Conservation (phyloP, 2,888 invertebrate genomes). For the Dasypogon diadema region DNA sequence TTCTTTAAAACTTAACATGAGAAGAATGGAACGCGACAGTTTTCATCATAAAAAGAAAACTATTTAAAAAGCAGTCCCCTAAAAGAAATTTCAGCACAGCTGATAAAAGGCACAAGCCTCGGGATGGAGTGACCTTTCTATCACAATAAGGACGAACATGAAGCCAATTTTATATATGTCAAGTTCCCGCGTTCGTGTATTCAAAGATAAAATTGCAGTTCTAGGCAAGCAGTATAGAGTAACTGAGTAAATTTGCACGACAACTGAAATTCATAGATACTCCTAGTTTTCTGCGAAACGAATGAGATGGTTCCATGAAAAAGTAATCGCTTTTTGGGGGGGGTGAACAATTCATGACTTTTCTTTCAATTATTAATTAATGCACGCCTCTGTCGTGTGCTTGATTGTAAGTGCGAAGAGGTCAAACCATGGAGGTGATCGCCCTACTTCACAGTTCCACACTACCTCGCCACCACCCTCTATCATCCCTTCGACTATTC, state of each 20-base stretch:
- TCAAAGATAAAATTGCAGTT: slow-evolving; percentile 29
- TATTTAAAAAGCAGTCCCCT: too few species aligned
- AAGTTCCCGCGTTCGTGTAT: slow-evolving; percentile 2
- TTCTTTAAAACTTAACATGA: too few species aligned
- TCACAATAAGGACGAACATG: not conserved
- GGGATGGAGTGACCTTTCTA: not conserved
- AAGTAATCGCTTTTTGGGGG: slow-evolving; percentile 39
- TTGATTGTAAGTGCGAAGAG: slow-evolving; percentile 38
- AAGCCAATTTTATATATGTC: slow-evolving; percentile 32
- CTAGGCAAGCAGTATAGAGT: not conserved
- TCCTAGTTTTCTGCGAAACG: too few species aligned
- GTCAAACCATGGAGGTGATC: slow-evolving; percentile 30
- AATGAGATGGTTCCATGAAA: slow-evolving; percentile 44
- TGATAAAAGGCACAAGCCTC: too few species aligned
- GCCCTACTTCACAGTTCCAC: slow-evolving; percentile 16
- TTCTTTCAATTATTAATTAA: slow-evolving; percentile 55
- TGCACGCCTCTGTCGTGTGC: slow-evolving; percentile 49
- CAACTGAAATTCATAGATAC: too few species aligned
- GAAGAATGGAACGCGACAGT: too few species aligned
- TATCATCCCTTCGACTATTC: too few species aligned
- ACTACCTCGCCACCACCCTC: not conserved
- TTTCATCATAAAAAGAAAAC: too few species aligned
- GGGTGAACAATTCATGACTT: slow-evolving; percentile 53
- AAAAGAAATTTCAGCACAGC: too few species aligned
- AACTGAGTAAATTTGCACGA: not conserved